Conservation (phyloP, 2,113 vertebrate species). For the Ifrita kowaldi region DNA sequence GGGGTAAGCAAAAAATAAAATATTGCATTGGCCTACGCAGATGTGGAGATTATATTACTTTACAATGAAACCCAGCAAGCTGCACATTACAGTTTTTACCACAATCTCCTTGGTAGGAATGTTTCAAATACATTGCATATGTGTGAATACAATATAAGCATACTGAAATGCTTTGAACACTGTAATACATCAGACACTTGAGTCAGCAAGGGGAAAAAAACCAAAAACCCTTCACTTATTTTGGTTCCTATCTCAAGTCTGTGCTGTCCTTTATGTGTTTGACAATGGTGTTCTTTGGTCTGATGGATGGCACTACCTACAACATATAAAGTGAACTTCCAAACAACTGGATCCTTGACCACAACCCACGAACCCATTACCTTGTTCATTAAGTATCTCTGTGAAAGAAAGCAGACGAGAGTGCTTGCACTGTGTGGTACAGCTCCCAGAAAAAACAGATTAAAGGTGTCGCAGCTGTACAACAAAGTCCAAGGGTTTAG, state of each 20-base stretch:
- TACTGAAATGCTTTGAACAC: slow-evolving; percentile 46
- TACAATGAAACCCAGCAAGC: slow-evolving; percentile 64
- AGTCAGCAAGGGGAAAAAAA: neutral
- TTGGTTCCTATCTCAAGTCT: neutral
- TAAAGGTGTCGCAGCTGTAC: slow-evolving; percentile 47
- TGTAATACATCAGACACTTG: slow-evolving; percentile 38
- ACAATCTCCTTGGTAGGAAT: slow-evolving; percentile 66
- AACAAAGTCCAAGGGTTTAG: slow-evolving; percentile 30
- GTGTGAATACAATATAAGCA: slow-evolving; percentile 49
- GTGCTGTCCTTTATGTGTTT: neutral
- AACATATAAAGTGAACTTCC: accelerated
- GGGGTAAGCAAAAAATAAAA: slow-evolving; percentile 62
- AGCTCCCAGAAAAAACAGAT: neutral
- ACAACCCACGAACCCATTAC: too few species aligned
- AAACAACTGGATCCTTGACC: neutral
- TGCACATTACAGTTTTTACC: slow-evolving; percentile 58
- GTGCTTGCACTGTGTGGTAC: neutral
- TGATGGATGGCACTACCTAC: neutral
- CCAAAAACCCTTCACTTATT: neutral
- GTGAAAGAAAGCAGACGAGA: neutral
- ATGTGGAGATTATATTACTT: slow-evolving; percentile 67
- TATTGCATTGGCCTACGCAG: slow-evolving; percentile 41
- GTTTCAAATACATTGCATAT: slow-evolving; percentile 66
- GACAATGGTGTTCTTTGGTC: neutral
- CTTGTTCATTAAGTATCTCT: neutral